Evolutionary conservation across 2,888 invertebrate genomes (phyloP).

Genomic region (Spisula subtruncata): DNA sequence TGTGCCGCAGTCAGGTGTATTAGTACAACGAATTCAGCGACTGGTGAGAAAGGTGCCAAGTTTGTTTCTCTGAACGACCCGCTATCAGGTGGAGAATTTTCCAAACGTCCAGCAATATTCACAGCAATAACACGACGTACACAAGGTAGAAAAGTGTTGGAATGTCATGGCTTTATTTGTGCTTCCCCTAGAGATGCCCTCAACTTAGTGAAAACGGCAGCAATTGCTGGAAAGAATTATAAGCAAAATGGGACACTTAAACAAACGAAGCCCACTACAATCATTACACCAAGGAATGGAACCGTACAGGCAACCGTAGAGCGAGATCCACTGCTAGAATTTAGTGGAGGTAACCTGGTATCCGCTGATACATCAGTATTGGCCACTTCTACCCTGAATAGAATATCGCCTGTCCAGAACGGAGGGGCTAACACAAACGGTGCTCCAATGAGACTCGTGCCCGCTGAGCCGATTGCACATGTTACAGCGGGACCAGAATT

Average conservation of each 20-base stretch:
- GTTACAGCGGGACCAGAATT: constrained; percentile 80
- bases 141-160: constrained; percentile 85
- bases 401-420: constrained; percentile 32
- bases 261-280: constrained; percentile 38
- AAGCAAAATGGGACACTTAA: constrained; percentile 59
- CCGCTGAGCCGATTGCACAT: constrained; percentile 69
- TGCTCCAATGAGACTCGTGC: constrained; percentile 72
- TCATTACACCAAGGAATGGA: constrained; percentile 19
- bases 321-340: constrained; percentile 30
- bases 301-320: constrained; percentile 8
- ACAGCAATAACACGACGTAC: constrained; percentile 86
- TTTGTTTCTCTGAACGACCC: constrained; percentile 86
- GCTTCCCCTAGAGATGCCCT: constrained; percentile 97
- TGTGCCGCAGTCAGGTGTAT: constrained; percentile 87
- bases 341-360: neutral
- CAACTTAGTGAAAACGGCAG: constrained; percentile 95
- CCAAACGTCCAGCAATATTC: constrained; percentile 86
- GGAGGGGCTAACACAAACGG: constrained; percentile 36
- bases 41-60: constrained; percentile 76
- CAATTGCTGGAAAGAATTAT: constrained; percentile 74
- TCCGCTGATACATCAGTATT: constrained; percentile 23
- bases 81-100: constrained; percentile 77
- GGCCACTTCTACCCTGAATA: constrained; percentile 38
- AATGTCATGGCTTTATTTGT: constrained; percentile 87
- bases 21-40: constrained; percentile 74